Conservation (phyloP, 1,140 invertebrate species). For the Temnothorax longispinosus region DNA sequence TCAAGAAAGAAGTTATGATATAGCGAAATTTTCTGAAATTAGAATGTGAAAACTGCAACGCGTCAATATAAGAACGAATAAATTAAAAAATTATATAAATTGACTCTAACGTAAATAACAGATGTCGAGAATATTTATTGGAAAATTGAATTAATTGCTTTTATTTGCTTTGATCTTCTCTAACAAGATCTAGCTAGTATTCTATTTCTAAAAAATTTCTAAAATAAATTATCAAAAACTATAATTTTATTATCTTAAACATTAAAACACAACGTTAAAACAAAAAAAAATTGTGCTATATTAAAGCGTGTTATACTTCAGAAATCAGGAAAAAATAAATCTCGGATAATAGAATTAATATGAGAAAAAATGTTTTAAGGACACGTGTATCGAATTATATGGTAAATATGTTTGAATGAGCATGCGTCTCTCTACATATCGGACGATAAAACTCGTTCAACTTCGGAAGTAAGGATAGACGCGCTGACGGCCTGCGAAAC, state of each 20-base stretch:
- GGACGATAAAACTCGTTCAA: conserved; percentile 17
- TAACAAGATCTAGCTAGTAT: background rate
- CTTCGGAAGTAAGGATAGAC: conserved; percentile 46
- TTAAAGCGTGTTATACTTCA: background rate
- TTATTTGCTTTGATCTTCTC: background rate
- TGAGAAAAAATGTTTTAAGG: background rate
- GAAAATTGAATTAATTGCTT: background rate
- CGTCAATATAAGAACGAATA: background rate
- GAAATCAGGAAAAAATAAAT: background rate
- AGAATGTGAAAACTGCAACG: background rate
- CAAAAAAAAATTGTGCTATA: background rate
- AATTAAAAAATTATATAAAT: background rate
- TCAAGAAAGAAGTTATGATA: background rate
- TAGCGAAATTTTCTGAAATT: conserved; percentile 1
- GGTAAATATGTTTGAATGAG: background rate
- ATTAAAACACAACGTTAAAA: conserved; percentile 5
- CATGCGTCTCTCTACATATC: conserved; percentile 13
- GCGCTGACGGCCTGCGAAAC: conserved; percentile 1
- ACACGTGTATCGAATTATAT: background rate
- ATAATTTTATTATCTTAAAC: background rate
- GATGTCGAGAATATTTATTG: conserved; percentile 3
- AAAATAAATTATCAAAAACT: background rate
- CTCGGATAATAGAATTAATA: background rate
- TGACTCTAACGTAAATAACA: background rate
- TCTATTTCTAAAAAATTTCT: background rate